phyloP scores from a whole-genome alignment of 2,888 invertebrate genomes.

The Ormyrus thymus region DNA sequence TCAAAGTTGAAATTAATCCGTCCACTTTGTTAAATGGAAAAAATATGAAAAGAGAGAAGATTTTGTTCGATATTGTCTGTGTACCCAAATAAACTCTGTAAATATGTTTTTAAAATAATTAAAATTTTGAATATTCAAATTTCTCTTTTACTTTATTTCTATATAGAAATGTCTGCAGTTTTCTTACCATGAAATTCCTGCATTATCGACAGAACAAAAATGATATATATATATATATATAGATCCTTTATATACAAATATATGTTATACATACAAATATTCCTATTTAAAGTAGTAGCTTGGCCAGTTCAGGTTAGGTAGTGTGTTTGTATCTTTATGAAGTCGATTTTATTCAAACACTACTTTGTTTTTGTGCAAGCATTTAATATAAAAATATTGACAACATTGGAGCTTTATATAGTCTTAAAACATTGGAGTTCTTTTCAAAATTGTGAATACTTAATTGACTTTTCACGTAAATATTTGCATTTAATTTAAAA shows the following conservation, averaged over 20 bases:
- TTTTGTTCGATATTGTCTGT: conserved; percentile 26
- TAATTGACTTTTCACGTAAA: background rate
- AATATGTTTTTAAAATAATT: conserved; percentile 12
- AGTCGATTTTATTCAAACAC: background rate
- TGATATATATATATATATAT: no score
- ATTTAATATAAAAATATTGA: background rate
- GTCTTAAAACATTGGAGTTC: background rate
- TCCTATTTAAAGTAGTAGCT: no score
- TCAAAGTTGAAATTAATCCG: conserved; percentile 26
- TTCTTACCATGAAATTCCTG: background rate
- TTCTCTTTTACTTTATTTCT: no score
- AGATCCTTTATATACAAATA: no score
- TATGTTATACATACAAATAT: no score
- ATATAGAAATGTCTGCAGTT: background rate
- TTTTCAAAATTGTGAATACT: background rate
- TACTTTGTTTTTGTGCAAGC: background rate
- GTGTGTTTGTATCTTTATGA: background rate
- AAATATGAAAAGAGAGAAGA: background rate
- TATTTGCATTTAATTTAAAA: background rate
- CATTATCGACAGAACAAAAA: background rate
- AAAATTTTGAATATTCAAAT: background rate
- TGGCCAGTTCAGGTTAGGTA: background rate
- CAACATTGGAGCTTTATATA: background rate
- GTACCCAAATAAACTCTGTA: conserved; percentile 29
- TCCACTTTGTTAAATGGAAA: conserved; percentile 17